Base-by-base conservation (phyloP, 2,113 vertebrate species). In the Cyanocitta stelleri region DNA sequence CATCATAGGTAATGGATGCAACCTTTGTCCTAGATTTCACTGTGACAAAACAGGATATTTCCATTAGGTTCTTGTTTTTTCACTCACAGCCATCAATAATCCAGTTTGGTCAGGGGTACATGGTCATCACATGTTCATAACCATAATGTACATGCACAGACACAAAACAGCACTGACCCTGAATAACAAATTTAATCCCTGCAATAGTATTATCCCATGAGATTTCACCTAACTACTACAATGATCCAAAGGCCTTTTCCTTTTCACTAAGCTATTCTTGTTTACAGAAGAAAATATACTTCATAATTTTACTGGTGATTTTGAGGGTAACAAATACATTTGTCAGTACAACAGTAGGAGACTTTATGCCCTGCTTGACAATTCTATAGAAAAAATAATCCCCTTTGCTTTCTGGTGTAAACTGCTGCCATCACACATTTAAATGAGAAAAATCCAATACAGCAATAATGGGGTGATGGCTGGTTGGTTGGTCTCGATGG, bases 321-420 rank as follows among this genome's bases (percentile, higher is more conserved):
- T 84, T 51, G 61, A 84, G 41, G 12, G 51, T 55, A 94, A 81
- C 44, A 87, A 91, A 46, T 67, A 67, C 30, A 67, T 91, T 87
- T 87, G 23, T 63, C 64, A 87, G 49, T 82, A 71, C 21, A 84
- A 58, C 19, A 85, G 43, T 17, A 82, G 73, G 33, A 71, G 48
- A n/a, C 18, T 87, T 92, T 87, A 63, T 84, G 43, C 33, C 35
- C 27, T 84, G 43, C 61, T 72, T 89, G 73, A 63, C 35, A 87
- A 55, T 64, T 84, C 68, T 46, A 44, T 39, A 51, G 68, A 67
- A 78, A 89, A 85, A 94, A 72, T 78, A 89, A 87, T 58, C 61
- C 58, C 77, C 85, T 94, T 81, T 91, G 52, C 82, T 87, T 93
- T 71, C 89, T 75, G 19, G 48, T 85, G 17, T 87, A 94, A 95